Evolutionary conservation across 2,797 vertebrate species (phyloP), one percentile per base, ranked within the genome.

Genomic region (Typhlichthys eigenmanni): DNA sequence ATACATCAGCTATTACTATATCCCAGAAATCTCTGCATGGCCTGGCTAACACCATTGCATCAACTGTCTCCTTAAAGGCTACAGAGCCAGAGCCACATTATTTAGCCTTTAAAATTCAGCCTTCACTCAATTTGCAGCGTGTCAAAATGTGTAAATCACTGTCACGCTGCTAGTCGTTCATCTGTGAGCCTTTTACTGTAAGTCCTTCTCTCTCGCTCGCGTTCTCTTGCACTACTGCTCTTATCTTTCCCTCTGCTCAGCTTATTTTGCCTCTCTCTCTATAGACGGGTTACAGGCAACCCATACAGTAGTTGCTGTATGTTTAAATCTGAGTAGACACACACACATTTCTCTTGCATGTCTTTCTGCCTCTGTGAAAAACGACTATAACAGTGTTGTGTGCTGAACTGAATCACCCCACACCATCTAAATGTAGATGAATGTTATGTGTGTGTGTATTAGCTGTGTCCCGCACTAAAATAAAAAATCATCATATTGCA

Each of bases 111-210:
- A 71, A 68, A 77, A 56, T 72, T 78, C 47, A 47, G 78, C 69
- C 70, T 71, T 62, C 58, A 68, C 85, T 86, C 58, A 32, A 82
- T 85, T 80, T 64, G 68, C 16, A 1, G 56, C 47, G 19, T 80
- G 75, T 78, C 66, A 79, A 74, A 84, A 71, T 68, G 74, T 80
- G 59, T 69, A 64, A 81, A 52, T 57, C 38, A 62, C 58, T 17
- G 53, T 55, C 29, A 38, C 68, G 58, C 49, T 4, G 71, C 43
- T 16, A 1, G 46, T 62, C 60, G 24, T 65, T 51, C 52, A 32
- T 72, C 54, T 58, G 2, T 73, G 54, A 55, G 13, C 8, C 43
- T 62, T 32, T 29, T 29, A 29, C 24, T 29, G 24, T 38, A 1
- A 65, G 50, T 66, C 13, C 19, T 62, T 24, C 45, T 60, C n/a